phyloP scores from a whole-genome alignment of 2,888 invertebrate species.

The Blera fallax region DNA sequence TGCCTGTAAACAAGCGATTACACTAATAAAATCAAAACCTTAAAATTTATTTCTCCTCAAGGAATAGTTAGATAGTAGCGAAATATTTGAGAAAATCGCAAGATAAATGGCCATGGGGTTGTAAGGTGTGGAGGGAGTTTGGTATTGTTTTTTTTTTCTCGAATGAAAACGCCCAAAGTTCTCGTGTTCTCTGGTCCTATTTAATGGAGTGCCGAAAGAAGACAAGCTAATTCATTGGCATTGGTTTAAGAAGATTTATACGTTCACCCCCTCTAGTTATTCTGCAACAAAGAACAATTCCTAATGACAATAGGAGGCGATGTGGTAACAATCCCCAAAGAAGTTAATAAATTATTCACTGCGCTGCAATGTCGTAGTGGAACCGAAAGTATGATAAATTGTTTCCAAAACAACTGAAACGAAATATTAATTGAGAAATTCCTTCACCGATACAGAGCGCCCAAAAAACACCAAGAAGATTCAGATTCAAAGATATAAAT shows the following conservation, averaged over 20 bases:
- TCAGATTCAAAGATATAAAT: slow-evolving; percentile 27
- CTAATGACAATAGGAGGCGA: slow-evolving; percentile 44
- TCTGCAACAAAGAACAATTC: slow-evolving; percentile 45
- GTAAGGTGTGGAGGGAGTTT: slow-evolving; percentile 25
- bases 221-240: slow-evolving; percentile 64
- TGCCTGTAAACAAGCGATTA: slow-evolving; percentile 69
- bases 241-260: slow-evolving; percentile 62
- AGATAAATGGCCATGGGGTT: slow-evolving; percentile 60
- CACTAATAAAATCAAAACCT: slow-evolving; percentile 69
- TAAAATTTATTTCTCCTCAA: slow-evolving; percentile 68
- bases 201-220: slow-evolving; percentile 57
- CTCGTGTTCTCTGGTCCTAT: neutral
- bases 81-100: slow-evolving; percentile 46
- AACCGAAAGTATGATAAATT: slow-evolving; percentile 69
- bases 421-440: slow-evolving; percentile 63
- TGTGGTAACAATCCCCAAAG: slow-evolving; percentile 37
- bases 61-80: slow-evolving; percentile 52
- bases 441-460: neutral
- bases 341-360: slow-evolving; percentile 68
- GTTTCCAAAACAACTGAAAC: slow-evolving; percentile 46
- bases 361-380: slow-evolving; percentile 28
- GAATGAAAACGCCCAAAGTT: neutral
- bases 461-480: slow-evolving; percentile 12
- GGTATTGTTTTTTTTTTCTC: neutral
- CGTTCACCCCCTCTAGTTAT: neutral